Percentiles rank a stretch among this genome's conserved stretches.
Evolutionary conservation across 2,113 vertebrate genomes (phyloP).

Genomic region (Apteryx owenii): DNA sequence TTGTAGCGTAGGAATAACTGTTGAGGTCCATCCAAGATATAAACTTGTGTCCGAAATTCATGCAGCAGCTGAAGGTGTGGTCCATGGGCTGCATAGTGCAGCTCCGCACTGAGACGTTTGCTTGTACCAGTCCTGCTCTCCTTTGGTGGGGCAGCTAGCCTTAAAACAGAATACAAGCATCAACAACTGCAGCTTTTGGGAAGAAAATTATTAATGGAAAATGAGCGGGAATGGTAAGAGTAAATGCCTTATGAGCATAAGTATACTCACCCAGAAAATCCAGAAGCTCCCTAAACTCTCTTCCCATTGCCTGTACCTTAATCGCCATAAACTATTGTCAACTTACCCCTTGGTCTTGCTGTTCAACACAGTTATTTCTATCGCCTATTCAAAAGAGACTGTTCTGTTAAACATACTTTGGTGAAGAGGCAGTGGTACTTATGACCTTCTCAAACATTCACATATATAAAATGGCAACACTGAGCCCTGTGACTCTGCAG

Average conservation of each 20-base stretch:
- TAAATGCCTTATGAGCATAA: not conserved
- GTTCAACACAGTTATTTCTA: no score
- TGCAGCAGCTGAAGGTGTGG: not conserved
- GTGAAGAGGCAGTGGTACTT: not conserved
- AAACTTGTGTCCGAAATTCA: not conserved
- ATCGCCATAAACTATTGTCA: not conserved
- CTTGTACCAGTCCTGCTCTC: not conserved
- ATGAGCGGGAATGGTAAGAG: not conserved
- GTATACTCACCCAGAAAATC: not conserved
- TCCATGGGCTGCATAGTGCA: not conserved
- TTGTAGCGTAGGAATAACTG: not conserved
- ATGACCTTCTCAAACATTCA: not conserved
- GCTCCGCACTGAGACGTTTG: accelerated
- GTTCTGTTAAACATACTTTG: not conserved
- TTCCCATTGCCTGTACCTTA: not conserved
- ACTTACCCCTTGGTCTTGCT: not conserved
- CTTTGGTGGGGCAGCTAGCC: not conserved
- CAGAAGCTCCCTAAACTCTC: not conserved
- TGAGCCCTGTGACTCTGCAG: not conserved
- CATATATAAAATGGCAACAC: not conserved
- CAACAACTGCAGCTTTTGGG: not conserved
- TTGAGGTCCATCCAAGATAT: not conserved
- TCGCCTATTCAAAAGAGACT: no score
- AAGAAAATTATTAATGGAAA: not conserved
- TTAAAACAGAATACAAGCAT: not conserved